A percentile compares a stretch with the other conserved stretches of the same genome.
These are phyloP conservation scores for Alauda arvensis DNA, from an alignment of 2,797 vertebrate genomes.

Conservation along the genomic window DNA sequence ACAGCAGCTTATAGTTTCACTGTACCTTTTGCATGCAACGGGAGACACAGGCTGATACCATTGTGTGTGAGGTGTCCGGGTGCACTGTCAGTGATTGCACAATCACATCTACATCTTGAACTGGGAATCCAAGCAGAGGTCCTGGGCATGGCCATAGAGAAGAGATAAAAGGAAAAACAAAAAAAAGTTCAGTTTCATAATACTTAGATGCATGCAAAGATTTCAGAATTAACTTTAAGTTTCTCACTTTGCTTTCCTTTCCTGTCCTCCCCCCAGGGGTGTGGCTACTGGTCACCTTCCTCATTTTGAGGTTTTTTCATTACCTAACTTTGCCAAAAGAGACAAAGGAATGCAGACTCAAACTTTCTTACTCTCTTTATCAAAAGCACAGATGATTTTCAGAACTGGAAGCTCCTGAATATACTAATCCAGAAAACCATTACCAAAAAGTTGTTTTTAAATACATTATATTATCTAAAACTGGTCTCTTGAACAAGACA, in stretches of 20 bases:
- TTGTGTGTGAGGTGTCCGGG: slow-evolving; percentile 85
- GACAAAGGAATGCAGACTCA: neutral
- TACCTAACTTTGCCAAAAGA: neutral
- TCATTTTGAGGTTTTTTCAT: neutral
- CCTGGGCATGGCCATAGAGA: slow-evolving; percentile 63
- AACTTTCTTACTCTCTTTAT: neutral
- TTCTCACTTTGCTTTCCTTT: neutral
- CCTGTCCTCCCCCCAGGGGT: rapidly evolving
- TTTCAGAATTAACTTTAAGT: neutral
- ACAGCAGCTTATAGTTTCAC: neutral
- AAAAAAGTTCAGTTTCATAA: neutral
- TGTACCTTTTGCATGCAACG: slow-evolving; percentile 91
- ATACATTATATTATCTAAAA: neutral
- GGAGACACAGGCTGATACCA: slow-evolving; percentile 91
- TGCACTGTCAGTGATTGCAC: slow-evolving; percentile 77
- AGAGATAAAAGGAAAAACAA: neutral
- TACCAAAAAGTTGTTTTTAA: neutral
- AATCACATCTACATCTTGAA: slow-evolving; percentile 80
- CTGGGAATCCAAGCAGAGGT: slow-evolving; percentile 87
- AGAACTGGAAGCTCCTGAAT: neutral
- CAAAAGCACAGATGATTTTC: neutral
- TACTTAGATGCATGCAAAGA: neutral
- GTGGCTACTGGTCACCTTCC: neutral
- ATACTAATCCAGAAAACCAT: neutral
- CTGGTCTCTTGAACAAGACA: neutral